These are phyloP conservation scores for Melanchra persicariae DNA, from an alignment of 2,888 invertebrate species.

Conservation along the genomic window DNA sequence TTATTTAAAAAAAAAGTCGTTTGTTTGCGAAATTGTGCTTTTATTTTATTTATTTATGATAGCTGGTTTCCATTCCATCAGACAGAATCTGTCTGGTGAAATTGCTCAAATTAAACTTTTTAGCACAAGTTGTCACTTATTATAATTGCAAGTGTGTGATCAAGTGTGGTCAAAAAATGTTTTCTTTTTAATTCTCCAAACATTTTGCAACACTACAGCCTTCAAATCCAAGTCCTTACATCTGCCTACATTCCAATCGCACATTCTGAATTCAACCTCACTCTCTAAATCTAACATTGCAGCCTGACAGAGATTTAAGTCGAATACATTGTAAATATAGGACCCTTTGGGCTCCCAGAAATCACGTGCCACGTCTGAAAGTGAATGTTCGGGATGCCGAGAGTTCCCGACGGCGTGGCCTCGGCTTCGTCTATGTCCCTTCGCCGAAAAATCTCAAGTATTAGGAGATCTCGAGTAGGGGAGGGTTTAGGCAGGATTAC, in stretches of 20 bases:
- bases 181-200: no score
- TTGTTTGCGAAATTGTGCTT: neutral
- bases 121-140: no score
- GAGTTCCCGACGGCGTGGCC: slow-evolving; percentile 36
- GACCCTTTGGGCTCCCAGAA: slow-evolving; percentile 46
- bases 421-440: slow-evolving; percentile 49
- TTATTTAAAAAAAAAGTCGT: neutral
- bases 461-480: slow-evolving; percentile 55
- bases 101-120: no score
- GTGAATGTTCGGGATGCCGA: slow-evolving; percentile 59
- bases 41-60: neutral
- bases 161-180: no score
- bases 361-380: slow-evolving; percentile 58
- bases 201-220: neutral
- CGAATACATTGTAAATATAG: slow-evolving; percentile 58
- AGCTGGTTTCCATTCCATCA: no score
- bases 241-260: slow-evolving; percentile 20
- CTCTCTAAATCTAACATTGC: slow-evolving; percentile 60
- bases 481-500: slow-evolving; percentile 58
- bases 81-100: no score
- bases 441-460: slow-evolving; percentile 64
- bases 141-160: no score
- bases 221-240: slow-evolving; percentile 7
- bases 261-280: slow-evolving; percentile 39
- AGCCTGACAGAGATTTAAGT: slow-evolving; percentile 64